Base-by-base conservation (phyloP, 2,888 invertebrate genomes). In the Acrobeloides nanus region DNA sequence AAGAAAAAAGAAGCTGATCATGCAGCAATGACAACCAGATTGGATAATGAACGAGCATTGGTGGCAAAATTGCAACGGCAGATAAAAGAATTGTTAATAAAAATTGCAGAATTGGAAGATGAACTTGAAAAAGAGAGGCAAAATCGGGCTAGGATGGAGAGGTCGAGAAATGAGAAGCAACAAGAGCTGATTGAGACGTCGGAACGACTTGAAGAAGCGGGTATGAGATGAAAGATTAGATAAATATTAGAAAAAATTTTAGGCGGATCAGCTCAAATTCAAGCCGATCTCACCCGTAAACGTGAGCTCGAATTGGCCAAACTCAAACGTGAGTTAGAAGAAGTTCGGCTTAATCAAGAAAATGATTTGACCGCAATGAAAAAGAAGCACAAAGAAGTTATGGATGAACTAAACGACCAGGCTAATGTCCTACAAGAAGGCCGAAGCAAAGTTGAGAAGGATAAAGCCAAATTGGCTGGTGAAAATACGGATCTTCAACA, bases 361-460 rank as follows among this genome's bases (percentile, higher is more conserved):
- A 84, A 88, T 58, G 88, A 90, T 69, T 83, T 93, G 75, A 87
- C 89, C 75, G 87, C 86, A 78, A 84, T 97, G 75, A 87, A 95
- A 81, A 97, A 97, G 85, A 99, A 97, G 84, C 92, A 95, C 83
- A 93, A 95, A 79, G 97, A 97, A 79, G 87, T 92, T 75, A 89
- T 93, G 74, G 86, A 89, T 74, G 97, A 99, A 81, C 90, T 99
- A 87, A 89, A 92, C 71, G 97, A 99, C 81, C 95, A 97, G 81
- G 87, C 97, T 78, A 97, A 99, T 81, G 92, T 93, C 78, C 85
- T 97, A 78, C 93, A 93, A 84, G 97, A 97, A 80, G n/a, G n/a
- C n/a, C n/a, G n/a, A 84, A 85, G 89, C 82, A 97, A 97, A 82
- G 97, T 97, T 83, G 84, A 89, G 78, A 97, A 95, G 83, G 87